Evolutionary conservation across 2,113 vertebrate genomes (phyloP), one percentile per base, ranked within the genome.

Genomic region (Nyctibius bracteatus): DNA sequence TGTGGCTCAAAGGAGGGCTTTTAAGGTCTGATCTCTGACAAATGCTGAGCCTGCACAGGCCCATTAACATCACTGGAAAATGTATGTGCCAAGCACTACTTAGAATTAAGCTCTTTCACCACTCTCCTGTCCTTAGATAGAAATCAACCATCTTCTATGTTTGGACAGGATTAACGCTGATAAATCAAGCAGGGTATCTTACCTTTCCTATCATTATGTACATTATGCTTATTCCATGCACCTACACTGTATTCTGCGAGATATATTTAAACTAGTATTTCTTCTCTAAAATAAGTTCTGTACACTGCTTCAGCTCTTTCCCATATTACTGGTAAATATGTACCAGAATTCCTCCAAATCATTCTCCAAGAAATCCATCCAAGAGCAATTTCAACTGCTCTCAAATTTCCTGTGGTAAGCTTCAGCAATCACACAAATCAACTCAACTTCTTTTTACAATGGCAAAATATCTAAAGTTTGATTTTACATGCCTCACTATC

Each of bases 11-110:
- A 72, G 87, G 87, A 96, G 68, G 72, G 72, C 86, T 90, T 96
- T 92, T 92, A 90, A 96, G 73, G 86, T 92, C 80, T 93, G 82
- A 84, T 55, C 52, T 92, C 92, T 92, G 77, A 94, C 92, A 94
- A 94, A 78, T 74, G 92, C 93, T 96, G 92, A 96, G 88, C 75
- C 90, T 95, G 82, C 88, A 94, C 43, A 92, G 44, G 47, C 61
- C 77, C 68, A 94, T 95, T 93, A 96, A 92, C 94, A 86, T 86
- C 67, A 75, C 59, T 46, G 57, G 59, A 68, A 94, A 90, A 68
- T 89, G 20, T 16, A 61, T 52, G 61, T 90, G 68, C 86, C 80
- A 83, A 88, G 80, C 47, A 71, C 47, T 81, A 66, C 65, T 83
- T 74, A 80, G 72, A 95, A 88, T 62, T 57, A 96, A 86, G 51